A percentile compares a stretch with the other conserved stretches of the same genome.
Conservation (phyloP, 2,888 invertebrate species). For the Endomychus coccineus region DNA sequence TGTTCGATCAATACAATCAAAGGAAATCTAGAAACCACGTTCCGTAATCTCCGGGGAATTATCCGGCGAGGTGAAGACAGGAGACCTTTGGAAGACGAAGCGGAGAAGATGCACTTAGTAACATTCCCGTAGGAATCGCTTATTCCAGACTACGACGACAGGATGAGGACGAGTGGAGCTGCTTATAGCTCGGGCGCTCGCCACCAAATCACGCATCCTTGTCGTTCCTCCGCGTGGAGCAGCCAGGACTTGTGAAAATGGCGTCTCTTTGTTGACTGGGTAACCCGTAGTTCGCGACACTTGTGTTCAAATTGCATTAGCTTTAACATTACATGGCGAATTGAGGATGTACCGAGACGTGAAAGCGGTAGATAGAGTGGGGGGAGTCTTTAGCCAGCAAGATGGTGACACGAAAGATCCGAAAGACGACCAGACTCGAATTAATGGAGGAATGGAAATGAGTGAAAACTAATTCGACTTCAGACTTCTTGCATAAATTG, state of each 20-base stretch:
- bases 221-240: too few species aligned
- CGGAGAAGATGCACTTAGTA: too few species aligned
- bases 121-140: too few species aligned
- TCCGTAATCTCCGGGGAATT: too few species aligned
- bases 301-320: slow-evolving; percentile 47
- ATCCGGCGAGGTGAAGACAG: too few species aligned
- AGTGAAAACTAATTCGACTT: slow-evolving; percentile 10
- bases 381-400: slow-evolving; percentile 27
- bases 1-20: too few species aligned
- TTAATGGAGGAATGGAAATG: slow-evolving; percentile 31
- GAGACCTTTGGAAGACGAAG: too few species aligned
- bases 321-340: slow-evolving; percentile 49
- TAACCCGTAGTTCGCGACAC: slow-evolving; percentile 43
- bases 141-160: too few species aligned
- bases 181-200: too few species aligned
- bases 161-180: too few species aligned
- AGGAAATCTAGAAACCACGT: too few species aligned
- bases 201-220: too few species aligned
- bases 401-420: slow-evolving; percentile 35
- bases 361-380: slow-evolving; percentile 35
- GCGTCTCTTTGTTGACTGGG: slow-evolving; percentile 42
- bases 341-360: slow-evolving; percentile 48
- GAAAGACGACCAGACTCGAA: slow-evolving; percentile 33
- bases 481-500: slow-evolving; percentile 9
- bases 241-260: slow-evolving; percentile 10